phyloP scores from a whole-genome alignment of 2,888 invertebrate genomes.

The Sepioteuthis lessoniana region DNA sequence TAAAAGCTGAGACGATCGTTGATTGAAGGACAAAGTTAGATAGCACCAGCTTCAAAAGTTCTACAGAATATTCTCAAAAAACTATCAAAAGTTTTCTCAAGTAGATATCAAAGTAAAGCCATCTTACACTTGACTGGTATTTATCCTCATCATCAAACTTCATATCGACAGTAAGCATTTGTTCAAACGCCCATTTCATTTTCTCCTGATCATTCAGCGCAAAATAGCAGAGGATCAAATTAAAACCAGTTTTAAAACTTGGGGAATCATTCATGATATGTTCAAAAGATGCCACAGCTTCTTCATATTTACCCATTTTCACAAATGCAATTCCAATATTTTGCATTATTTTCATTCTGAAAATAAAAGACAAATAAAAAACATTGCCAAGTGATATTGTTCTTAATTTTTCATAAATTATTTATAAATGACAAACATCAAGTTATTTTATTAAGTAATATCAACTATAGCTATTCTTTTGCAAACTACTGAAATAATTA shows the following conservation, averaged over 20 bases:
- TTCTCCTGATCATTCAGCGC: constrained; percentile 88
- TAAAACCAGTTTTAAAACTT: constrained; percentile 90
- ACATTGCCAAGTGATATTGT: not conserved
- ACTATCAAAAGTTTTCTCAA: no score
- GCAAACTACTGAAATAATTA: no score
- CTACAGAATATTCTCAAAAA: no score
- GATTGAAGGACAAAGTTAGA: no score
- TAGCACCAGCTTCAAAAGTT: no score
- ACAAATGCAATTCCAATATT: constrained; percentile 96
- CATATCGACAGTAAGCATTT: constrained; percentile 89
- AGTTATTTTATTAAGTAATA: not conserved
- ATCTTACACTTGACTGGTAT: constrained; percentile 76
- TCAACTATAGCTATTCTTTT: no score
- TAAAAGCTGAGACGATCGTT: no score
- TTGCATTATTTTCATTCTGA: constrained; percentile 95
- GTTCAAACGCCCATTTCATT: constrained; percentile 92
- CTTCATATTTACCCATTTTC: constrained; percentile 95
- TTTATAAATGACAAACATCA: not conserved
- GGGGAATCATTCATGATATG: constrained; percentile 97
- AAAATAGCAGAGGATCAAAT: constrained; percentile 82
- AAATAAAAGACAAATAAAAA: constrained; percentile 48
- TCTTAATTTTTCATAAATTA: not conserved
- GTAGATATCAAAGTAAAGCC: not conserved
- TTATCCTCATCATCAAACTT: constrained; percentile 86
- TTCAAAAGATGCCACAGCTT: constrained; percentile 96